Evolutionary conservation across 2,797 vertebrate species (phyloP).

Genomic region (Gymnoscopelus microlampas): DNA sequence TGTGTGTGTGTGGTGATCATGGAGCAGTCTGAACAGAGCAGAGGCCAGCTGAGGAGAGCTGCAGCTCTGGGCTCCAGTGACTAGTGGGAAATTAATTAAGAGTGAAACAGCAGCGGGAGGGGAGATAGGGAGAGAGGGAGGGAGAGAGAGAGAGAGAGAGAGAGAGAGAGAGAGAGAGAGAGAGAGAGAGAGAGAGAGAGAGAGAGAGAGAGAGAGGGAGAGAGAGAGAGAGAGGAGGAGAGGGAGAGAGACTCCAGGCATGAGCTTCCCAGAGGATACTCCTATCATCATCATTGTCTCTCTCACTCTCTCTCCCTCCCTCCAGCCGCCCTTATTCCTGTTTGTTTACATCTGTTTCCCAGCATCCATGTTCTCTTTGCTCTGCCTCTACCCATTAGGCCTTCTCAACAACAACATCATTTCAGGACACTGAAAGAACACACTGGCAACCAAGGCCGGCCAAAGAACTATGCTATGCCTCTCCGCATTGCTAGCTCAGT

Average conservation of each 20-base stretch:
- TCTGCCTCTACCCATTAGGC: constrained; percentile 24
- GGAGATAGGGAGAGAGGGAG: constrained; percentile 55
- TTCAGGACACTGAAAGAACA: constrained; percentile 27
- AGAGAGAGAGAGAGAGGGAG: constrained; percentile 38
- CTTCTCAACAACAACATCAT: constrained; percentile 20
- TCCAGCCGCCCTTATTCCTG: constrained; percentile 15
- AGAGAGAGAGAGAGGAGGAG: constrained; percentile 38
- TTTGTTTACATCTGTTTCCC: constrained; percentile 49
- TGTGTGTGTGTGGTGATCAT: constrained; percentile 48
- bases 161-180: constrained; percentile 54
- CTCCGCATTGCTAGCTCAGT: neutral
- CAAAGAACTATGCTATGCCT: neutral
- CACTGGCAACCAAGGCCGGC: constrained; percentile 11
- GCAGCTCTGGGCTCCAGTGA: constrained; percentile 76
- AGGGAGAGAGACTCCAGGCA: constrained; percentile 55
- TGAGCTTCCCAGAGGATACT: constrained; percentile 74
- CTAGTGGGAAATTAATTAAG: constrained; percentile 86
- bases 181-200: constrained; percentile 58
- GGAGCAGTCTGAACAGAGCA: constrained; percentile 50
- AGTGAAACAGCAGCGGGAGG: constrained; percentile 79
- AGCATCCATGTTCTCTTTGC: constrained; percentile 39
- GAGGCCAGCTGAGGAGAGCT: constrained; percentile 66
- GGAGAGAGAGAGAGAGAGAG: constrained; percentile 20
- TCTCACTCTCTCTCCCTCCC: constrained; percentile 67
- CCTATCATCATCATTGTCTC: constrained; percentile 84